A percentile compares a stretch with the other conserved stretches of the same genome.
phyloP scores from a whole-genome alignment of 2,888 invertebrate genomes.

The Rhagonycha lutea region DNA sequence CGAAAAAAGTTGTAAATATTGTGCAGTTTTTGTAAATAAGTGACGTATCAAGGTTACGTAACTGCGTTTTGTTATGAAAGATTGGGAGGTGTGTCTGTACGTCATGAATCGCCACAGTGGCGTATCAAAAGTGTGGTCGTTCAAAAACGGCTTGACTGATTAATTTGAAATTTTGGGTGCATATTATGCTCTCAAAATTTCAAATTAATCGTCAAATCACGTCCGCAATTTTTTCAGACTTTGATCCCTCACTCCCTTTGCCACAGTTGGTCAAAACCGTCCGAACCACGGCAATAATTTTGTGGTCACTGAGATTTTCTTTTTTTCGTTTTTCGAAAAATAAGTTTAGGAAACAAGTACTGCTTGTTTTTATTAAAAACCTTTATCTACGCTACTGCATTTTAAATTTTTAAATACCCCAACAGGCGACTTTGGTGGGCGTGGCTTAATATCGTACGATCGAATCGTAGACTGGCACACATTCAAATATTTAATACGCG shows the following conservation, averaged over 20 bases:
- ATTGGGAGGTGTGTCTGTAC: neutral
- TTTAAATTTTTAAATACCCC: neutral
- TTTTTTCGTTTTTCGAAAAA: too few relatives aligned
- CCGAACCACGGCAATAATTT: too few relatives aligned
- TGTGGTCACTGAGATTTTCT: too few relatives aligned
- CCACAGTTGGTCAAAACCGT: too few relatives aligned
- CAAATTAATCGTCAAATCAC: too few relatives aligned
- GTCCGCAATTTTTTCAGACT: too few relatives aligned
- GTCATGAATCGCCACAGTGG: neutral
- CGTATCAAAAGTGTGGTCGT: neutral
- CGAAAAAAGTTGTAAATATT: neutral
- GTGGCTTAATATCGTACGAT: conserved; percentile 27
- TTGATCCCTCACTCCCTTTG: too few relatives aligned
- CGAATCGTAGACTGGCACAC: conserved; percentile 5
- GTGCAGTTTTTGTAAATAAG: neutral
- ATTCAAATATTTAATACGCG: conserved; percentile 16
- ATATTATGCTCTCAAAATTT: too few relatives aligned
- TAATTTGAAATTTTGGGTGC: too few relatives aligned
- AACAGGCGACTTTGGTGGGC: conserved; percentile 26
- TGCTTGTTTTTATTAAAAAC: too few relatives aligned
- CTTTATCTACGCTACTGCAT: neutral
- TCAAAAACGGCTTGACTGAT: too few relatives aligned
- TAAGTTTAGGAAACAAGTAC: too few relatives aligned
- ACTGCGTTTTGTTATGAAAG: neutral
- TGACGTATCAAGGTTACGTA: neutral